These are phyloP conservation scores for Lypha dubia DNA, from an alignment of 2,888 invertebrate genomes.

Conservation along the genomic window DNA sequence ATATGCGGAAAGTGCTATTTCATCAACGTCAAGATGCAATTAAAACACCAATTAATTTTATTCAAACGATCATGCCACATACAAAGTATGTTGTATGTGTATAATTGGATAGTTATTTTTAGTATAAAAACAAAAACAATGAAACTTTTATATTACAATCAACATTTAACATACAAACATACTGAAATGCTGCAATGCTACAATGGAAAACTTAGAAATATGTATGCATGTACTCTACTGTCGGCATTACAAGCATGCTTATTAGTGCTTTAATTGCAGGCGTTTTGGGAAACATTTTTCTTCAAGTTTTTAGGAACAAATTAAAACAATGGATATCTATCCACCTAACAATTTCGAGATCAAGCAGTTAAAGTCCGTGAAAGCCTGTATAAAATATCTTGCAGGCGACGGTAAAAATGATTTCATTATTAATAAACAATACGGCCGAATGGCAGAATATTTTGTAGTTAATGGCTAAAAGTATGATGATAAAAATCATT, in stretches of 20 bases:
- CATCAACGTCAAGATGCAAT: conserved; percentile 72
- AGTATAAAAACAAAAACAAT: conserved; percentile 29
- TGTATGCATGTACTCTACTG: not conserved
- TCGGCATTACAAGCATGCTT: not conserved
- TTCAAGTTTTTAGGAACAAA: not conserved
- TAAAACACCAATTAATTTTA: conserved; percentile 73
- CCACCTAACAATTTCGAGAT: too few relatives aligned
- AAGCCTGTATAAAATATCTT: too few relatives aligned
- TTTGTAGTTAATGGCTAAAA: too few relatives aligned
- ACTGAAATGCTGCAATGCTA: not conserved
- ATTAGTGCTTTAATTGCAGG: not conserved
- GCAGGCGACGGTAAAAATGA: too few relatives aligned
- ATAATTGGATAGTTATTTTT: conserved; percentile 56
- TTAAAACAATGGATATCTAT: too few relatives aligned
- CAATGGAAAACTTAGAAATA: not conserved
- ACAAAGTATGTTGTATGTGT: conserved; percentile 54
- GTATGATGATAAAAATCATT: too few relatives aligned
- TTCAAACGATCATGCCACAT: conserved; percentile 70
- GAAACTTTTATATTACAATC: conserved; percentile 1
- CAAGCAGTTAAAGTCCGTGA: too few relatives aligned
- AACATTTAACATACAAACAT: not conserved
- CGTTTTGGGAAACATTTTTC: not conserved
- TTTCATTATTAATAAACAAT: too few relatives aligned
- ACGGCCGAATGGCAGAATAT: too few relatives aligned
- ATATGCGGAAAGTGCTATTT: conserved; percentile 68